These are phyloP conservation scores for Nymphalis urticae DNA, from an alignment of 2,888 invertebrate genomes.

Conservation along the genomic window DNA sequence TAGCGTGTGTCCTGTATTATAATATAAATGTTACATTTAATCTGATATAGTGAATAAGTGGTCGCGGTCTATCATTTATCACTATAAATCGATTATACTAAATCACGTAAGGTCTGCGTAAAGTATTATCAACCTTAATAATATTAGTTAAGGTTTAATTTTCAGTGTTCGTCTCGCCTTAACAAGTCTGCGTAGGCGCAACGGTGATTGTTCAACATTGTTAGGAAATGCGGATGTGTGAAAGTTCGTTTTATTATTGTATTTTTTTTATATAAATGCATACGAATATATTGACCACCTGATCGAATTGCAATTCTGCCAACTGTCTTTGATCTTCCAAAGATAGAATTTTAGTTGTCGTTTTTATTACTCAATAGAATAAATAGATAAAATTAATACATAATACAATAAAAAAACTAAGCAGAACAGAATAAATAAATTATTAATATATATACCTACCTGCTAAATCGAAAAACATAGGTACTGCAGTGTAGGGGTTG, in stretches of 20 bases:
- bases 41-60: constrained; percentile 29
- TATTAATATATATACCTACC: no score
- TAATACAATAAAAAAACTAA: no score
- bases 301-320: no score
- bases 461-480: no score
- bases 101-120: constrained; percentile 28
- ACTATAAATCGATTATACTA: constrained; percentile 47
- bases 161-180: constrained; percentile 5
- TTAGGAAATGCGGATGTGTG: constrained; percentile 35
- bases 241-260: constrained; percentile 15
- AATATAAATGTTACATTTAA: constrained; percentile 28
- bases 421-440: no score
- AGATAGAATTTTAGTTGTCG: no score
- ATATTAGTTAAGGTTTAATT: constrained; percentile 12
- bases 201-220: constrained; percentile 38
- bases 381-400: no score
- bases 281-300: background rate
- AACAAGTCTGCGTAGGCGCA: constrained; percentile 35
- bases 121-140: constrained; percentile 16
- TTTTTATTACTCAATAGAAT: no score
- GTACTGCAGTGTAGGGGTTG: no score
- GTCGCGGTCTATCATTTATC: constrained; percentile 41
- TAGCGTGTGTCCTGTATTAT: constrained; percentile 19
- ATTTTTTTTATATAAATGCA: constrained; percentile 5
- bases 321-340: no score